Percentiles rank a stretch among this genome's conserved stretches.
Evolutionary conservation across 2,888 invertebrate species (phyloP).

Genomic region (Sphaerophoria taeniata): DNA sequence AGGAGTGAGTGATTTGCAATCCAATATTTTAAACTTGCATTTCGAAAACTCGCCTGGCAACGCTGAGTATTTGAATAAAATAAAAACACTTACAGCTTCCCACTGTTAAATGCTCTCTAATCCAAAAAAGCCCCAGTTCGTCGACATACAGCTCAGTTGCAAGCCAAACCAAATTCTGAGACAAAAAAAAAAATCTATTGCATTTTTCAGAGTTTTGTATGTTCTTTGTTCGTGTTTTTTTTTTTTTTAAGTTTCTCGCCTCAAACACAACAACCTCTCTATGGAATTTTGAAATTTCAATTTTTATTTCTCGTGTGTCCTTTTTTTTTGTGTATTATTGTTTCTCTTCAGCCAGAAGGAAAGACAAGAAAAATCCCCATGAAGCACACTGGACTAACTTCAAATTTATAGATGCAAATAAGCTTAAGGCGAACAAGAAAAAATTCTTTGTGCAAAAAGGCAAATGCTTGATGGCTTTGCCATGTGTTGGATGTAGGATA

Average conservation of each 20-base stretch:
- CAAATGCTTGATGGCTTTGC: not conserved
- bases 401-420: slow-evolving; percentile 69
- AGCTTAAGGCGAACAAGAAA: slow-evolving; percentile 22
- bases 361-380: slow-evolving; percentile 9
- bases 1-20: too few relatives aligned
- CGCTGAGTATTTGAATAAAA: not conserved
- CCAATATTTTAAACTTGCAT: too few relatives aligned
- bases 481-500: not conserved
- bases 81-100: not conserved
- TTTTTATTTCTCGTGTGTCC: slow-evolving; percentile 47
- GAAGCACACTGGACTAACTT: slow-evolving; percentile 54
- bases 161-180: not conserved
- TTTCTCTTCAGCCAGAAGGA: not conserved
- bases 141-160: slow-evolving; percentile 31
- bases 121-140: slow-evolving; percentile 35
- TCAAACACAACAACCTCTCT: slow-evolving; percentile 8
- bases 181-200: slow-evolving; percentile 28
- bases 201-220: slow-evolving; percentile 8
- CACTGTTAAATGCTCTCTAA: slow-evolving; percentile 40
- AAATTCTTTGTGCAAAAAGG: slow-evolving; percentile 11
- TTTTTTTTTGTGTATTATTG: not conserved
- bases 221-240: not conserved
- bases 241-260: slow-evolving; percentile 23
- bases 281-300: slow-evolving; percentile 43
- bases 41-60: not conserved